These are phyloP conservation scores for Hypomecis atomaria DNA, from an alignment of 2,888 invertebrate species.

Conservation along the genomic window DNA sequence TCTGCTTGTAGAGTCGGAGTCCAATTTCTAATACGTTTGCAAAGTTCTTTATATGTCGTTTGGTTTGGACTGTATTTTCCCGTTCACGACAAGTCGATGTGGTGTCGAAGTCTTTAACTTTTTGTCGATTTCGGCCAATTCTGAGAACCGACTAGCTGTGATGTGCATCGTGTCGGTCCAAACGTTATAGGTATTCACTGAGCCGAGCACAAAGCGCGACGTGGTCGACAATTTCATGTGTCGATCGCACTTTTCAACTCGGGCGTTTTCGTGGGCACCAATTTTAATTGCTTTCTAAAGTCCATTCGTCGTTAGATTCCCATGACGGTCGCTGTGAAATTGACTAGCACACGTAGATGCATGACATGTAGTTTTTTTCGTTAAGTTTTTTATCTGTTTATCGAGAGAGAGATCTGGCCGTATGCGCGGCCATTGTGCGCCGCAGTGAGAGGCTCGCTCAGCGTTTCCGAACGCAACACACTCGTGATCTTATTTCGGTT, in stretches of 20 bases:
- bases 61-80: conserved; percentile 47
- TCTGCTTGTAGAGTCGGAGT: neutral
- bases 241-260: conserved; percentile 71
- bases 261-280: conserved; percentile 66
- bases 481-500: conserved; percentile 77
- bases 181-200: conserved; percentile 36
- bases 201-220: conserved; percentile 57
- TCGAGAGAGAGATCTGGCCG: conserved; percentile 77
- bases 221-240: conserved; percentile 68
- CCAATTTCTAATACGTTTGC: conserved; percentile 22
- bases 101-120: conserved; percentile 50
- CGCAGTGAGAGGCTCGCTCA: conserved; percentile 64
- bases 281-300: conserved; percentile 83
- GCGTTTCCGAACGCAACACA: conserved; percentile 61
- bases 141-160: conserved; percentile 50
- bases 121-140: conserved; percentile 61
- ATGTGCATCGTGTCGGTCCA: conserved; percentile 46
- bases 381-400: conserved; percentile 71
- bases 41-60: conserved; percentile 39
- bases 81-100: conserved; percentile 43
- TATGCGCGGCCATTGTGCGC: conserved; percentile 77
- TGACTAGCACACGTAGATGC: conserved; percentile 83
- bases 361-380: conserved; percentile 83
- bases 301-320: conserved; percentile 81
- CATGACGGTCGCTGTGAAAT: conserved; percentile 82